Base-by-base conservation (phyloP, 2,888 invertebrate species). In the Drosophila kuntzei region DNA sequence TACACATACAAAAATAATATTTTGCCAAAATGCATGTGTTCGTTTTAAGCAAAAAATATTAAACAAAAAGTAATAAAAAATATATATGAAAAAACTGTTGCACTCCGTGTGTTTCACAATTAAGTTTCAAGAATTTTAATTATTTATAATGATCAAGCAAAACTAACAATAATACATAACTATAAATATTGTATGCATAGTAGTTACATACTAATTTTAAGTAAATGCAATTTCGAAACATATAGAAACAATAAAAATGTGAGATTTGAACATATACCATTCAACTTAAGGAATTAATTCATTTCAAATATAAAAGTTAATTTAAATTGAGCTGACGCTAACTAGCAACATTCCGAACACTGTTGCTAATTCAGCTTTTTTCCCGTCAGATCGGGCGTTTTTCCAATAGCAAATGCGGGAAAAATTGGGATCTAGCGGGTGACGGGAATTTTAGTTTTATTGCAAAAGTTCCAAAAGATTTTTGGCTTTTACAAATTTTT, bases 221-320 rank as follows among this genome's bases (percentile, higher is more conserved):
- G 85, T 85, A 85, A 87, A 82, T 76, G 85, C 85, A 87, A 85
- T 85, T 86, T 86, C 75, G 76, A 87, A 85, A 84, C 76, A 79
- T 87, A 81, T 84, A 87, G 83, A 87, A 75, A 84, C 87, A 87
- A 84, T 87, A 81, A 84, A 86, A 81, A 84, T 84, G 84, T 81
- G 87, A 87, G 77, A 87, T 86, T 87, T 82, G 70, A 87, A 80
- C 53, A 71, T 74, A 71, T 60, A 67, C 12, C 11, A 9, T 27
- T 27, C 7, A 20, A 7, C 20, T 41, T 41, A 6, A 12, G 2
- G 41, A 20, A 11, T 18, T 36, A 9, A 37, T 37, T 37, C 7
- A n/a, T 9, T 37, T 36, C 7, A 36, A 14, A 14, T 5, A 6
- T 1, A n/a, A 14, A 14, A 7, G 22, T 0, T 9, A 27, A 16